Evolutionary conservation across 2,113 vertebrate species (phyloP), one percentile per base, ranked within the genome.

Genomic region (Malurus melanocephalus): DNA sequence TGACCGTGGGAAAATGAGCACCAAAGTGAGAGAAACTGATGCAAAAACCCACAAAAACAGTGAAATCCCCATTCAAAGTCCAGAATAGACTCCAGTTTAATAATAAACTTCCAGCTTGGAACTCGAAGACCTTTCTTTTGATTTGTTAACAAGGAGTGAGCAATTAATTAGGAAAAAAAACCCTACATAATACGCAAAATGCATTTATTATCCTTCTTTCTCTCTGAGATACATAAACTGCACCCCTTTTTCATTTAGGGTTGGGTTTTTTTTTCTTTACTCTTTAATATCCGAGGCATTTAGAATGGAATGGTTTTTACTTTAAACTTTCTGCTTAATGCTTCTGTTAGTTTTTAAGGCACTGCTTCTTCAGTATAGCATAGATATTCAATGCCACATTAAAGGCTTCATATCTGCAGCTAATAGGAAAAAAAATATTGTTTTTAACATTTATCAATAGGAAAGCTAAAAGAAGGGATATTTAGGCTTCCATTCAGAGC

Each of bases 261-360:
- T 32, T 64, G 8, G 1, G 4, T 0, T 3, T 11, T 46, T 65
- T 66, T 73, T 14, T 2, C 7, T 66, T 80, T 65, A 43, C 3
- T n/a, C 61, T 75, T 79, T 35, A 40, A 11, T 80, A 53, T 49
- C 16, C 28, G n/a, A 71, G 81, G 51, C 10, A 69, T 38, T 51
- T 80, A 66, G 6, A 73, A 55, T 5, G 20, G 10, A 45, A 16
- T 28, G 0, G 3, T 65, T 83, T 77, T 72, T 51, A 46, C 5
- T 72, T 81, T 57, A 51, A 26, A 3, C 3, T 52, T 78, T 79
- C 53, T 65, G 13, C 5, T 80, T 28, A 40, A 33, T 30, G 48
- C 26, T 59, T 56, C 7, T 21, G 16, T 53, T 43, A 80, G 38
- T 2, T 35, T 81, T 68, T 73, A 7, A 79, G 56, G 35, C 33